Conservation (phyloP, 2,888 invertebrate species). For the Danaus chrysippus region DNA sequence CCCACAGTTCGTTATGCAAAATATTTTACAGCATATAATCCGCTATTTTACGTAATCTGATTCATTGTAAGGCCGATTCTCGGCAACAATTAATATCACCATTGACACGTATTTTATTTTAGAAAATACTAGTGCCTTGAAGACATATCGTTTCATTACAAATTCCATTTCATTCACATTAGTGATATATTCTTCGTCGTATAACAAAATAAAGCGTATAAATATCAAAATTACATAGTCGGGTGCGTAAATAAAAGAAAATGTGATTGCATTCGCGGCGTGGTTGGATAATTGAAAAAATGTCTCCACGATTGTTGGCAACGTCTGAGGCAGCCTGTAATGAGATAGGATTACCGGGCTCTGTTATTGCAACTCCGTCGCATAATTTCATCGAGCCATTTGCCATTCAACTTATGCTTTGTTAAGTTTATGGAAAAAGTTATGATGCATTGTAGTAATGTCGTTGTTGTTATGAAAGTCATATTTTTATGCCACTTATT, state of each 20-base stretch:
- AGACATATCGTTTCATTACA: constrained; percentile 21
- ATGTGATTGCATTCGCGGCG: constrained; percentile 63
- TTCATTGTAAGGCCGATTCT: too few relatives aligned
- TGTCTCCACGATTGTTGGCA: constrained; percentile 65
- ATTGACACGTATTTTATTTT: too few relatives aligned
- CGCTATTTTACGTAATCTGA: too few relatives aligned
- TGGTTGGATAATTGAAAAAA: constrained; percentile 69
- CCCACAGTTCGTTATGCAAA: too few relatives aligned
- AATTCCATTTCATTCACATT: constrained; percentile 28
- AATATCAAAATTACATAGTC: constrained; percentile 51
- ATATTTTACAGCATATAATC: too few relatives aligned
- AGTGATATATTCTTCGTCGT: constrained; percentile 27
- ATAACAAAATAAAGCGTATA: constrained; percentile 32
- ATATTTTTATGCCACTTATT: neutral
- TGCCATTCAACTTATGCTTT: constrained; percentile 15
- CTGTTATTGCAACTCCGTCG: constrained; percentile 34
- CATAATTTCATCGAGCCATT: constrained; percentile 27
- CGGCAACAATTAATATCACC: too few relatives aligned
- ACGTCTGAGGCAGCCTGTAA: constrained; percentile 45
- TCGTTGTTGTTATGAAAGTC: neutral
- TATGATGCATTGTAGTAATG: neutral
- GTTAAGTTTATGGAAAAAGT: constrained; percentile 6
- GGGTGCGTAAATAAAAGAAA: constrained; percentile 52
- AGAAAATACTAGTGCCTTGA: neutral
- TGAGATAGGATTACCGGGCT: constrained; percentile 54